A percentile compares a stretch with the other conserved stretches of the same genome.
phyloP scores from a whole-genome alignment of 2,888 invertebrate species.

The Schrankia costaestrigalis region DNA sequence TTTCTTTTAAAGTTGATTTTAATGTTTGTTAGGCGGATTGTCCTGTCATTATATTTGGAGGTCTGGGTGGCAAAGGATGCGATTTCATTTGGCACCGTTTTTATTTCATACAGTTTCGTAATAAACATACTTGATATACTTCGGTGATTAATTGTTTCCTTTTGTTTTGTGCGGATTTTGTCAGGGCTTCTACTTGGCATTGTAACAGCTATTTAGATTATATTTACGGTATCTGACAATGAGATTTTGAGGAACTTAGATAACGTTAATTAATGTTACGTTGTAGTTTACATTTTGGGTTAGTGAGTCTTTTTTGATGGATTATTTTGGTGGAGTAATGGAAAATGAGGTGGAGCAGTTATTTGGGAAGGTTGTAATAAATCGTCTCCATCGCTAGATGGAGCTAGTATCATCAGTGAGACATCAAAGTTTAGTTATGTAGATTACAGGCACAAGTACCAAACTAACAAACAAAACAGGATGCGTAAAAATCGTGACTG shows the following conservation, averaged over 20 bases:
- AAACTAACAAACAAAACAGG: too few species aligned
- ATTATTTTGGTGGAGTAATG: too few species aligned
- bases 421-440: too few species aligned
- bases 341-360: too few species aligned
- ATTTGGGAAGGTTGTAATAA: too few species aligned
- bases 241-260: too few species aligned
- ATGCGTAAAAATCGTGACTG: not conserved
- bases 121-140: constrained; percentile 21
- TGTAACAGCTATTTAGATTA: not conserved
- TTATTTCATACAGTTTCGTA: constrained; percentile 34
- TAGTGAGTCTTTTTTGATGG: too few species aligned
- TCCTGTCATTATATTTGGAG: constrained; percentile 69
- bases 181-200: constrained; percentile 14
- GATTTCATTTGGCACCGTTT: constrained; percentile 61
- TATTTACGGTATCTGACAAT: not conserved
- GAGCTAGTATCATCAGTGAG: too few species aligned
- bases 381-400: too few species aligned
- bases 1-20: constrained; percentile 2
- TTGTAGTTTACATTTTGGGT: too few species aligned
- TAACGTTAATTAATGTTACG: too few species aligned
- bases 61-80: constrained; percentile 55
- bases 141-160: constrained; percentile 26
- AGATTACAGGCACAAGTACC: too few species aligned
- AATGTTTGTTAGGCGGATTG: constrained; percentile 33
- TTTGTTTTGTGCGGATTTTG: constrained; percentile 16